Conservation (phyloP, 2,113 vertebrate genomes). For the Columba livia region DNA sequence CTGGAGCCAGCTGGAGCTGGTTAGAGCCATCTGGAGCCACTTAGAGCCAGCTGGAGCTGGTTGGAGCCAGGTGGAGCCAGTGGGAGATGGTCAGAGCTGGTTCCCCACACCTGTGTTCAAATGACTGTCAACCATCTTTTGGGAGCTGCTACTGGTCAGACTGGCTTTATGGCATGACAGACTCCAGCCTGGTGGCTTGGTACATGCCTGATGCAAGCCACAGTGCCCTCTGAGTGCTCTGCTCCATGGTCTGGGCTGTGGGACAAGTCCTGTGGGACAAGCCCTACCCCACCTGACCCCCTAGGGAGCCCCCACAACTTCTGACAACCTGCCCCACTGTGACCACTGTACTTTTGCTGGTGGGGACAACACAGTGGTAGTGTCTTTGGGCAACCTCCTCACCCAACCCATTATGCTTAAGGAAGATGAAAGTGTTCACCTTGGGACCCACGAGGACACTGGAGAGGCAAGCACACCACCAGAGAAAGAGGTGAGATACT, state of each 20-base stretch:
- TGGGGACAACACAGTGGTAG: not conserved
- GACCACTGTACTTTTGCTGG: not conserved
- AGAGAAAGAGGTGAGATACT: not conserved
- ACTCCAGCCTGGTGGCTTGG: not conserved
- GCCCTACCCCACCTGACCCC: not conserved
- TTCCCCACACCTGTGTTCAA: fast-evolving
- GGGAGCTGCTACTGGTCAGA: not conserved
- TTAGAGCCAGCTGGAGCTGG: no score
- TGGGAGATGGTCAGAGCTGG: not conserved
- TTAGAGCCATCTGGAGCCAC: not conserved
- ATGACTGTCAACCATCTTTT: fast-evolving
- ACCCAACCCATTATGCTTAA: not conserved
- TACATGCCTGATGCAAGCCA: not conserved
- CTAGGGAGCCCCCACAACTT: no score
- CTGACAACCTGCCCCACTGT: fast-evolving
- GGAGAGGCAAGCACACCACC: fast-evolving
- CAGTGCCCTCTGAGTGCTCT: fast-evolving
- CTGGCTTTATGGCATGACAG: not conserved
- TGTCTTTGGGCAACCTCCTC: not conserved
- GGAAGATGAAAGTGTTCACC: not conserved
- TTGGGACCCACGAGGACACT: not conserved
- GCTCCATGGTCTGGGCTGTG: not conserved
- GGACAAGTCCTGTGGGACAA: not conserved
- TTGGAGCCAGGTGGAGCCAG: no score
- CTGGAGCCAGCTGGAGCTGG: fast-evolving